Conservation (phyloP, 1,140 invertebrate species). For the Saccostrea echinata region DNA sequence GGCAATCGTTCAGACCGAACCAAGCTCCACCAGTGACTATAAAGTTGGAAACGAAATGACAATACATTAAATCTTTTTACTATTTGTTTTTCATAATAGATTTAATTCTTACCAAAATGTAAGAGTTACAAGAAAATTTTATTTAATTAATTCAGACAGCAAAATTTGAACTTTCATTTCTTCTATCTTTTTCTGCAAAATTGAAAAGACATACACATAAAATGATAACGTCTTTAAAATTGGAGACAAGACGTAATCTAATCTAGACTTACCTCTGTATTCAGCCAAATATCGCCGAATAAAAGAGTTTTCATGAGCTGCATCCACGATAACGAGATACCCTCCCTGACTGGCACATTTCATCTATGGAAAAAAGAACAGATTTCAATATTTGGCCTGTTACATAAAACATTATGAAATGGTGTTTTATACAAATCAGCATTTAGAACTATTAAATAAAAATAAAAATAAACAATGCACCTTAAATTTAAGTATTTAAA, state of each 20-base stretch:
- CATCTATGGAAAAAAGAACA: neutral
- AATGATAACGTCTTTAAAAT: no score
- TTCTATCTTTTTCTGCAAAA: neutral
- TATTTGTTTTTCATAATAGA: neutral
- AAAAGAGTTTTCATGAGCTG: slow-evolving; percentile 32
- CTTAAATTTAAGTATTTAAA: no score
- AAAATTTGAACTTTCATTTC: neutral
- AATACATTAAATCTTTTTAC: neutral
- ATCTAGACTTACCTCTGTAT: neutral
- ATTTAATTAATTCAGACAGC: neutral
- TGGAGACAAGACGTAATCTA: neutral
- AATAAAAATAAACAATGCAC: no score
- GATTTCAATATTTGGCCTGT: no score
- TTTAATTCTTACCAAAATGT: no score
- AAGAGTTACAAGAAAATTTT: no score
- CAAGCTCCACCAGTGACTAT: neutral
- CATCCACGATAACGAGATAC: neutral
- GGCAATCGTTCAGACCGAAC: slow-evolving; percentile 33
- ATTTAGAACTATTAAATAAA: neutral
- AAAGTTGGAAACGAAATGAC: neutral
- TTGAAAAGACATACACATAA: neutral
- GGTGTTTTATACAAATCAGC: no score
- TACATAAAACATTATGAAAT: neutral
- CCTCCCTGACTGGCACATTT: slow-evolving; percentile 35
- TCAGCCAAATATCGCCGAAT: neutral